Base-by-base conservation (phyloP, 2,797 vertebrate species). In the Halcyon smyrnensis region DNA sequence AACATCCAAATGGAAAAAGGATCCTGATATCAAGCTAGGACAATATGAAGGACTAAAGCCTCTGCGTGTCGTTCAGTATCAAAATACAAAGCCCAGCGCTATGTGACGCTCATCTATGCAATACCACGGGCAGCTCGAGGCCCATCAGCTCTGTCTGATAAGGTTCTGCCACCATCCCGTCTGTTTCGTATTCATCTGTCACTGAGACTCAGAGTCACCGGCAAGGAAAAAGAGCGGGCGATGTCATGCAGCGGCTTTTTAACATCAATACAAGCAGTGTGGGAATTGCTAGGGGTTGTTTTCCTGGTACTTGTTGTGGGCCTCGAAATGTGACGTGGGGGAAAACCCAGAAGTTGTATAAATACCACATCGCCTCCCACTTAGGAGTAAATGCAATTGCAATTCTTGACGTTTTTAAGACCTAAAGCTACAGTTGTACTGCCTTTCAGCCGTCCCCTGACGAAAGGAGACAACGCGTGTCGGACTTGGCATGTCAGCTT, bases 171-270 rank as follows among this genome's bases (percentile, higher is more conserved):
- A 79, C 91, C 8, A 15, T 73, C 84, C 77, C 67, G 54, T 93
- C 84, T 92, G 91, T 21, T 96, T 81, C 73, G n/a, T 76, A 39
- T 96, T 89, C 77, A 69, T 89, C 81, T 87, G 95, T 73, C 95
- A 84, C 67, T 8, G 95, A 76, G 32, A 76, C 77, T 84, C 3
- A 0, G 45, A 92, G 80, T 45, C 65, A 81, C 53, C 11, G 15
- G 81, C 90, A 90, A 82, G 69, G 74, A 89, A 93, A 60, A 84
- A 57, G 80, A 57, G 18, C 70, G 14, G 86, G 32, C 80, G 19
- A 1, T 84, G 84, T 87, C 69, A 54, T 1, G 12, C 37, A 4
- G 41, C 37, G 86, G 54, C 62, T 81, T 90, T 90, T 53, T 8
- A n/a, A 59, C 74, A 82, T 50, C 41, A 1, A 25, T 30, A 75